Percentiles rank a stretch among this genome's conserved stretches.
Conservation (phyloP, 1,140 invertebrate species). For the Rhagoletis zephyria region DNA sequence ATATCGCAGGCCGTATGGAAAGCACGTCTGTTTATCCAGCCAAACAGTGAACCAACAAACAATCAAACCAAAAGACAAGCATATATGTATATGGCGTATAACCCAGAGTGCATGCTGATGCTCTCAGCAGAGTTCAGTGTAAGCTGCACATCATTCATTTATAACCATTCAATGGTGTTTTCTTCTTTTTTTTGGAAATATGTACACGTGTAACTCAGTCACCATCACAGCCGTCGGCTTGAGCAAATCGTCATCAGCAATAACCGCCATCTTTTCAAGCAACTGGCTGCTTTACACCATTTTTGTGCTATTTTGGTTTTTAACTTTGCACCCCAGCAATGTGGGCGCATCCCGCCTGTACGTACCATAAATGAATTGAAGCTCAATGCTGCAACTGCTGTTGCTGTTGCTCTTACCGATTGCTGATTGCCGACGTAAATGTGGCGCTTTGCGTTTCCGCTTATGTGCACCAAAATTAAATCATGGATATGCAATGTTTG, state of each 20-base stretch:
- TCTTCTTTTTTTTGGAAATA: too few relatives aligned
- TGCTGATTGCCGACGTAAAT: constrained; percentile 19
- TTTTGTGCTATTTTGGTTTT: background rate
- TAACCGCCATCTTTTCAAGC: background rate
- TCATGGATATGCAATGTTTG: background rate
- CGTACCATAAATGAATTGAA: background rate
- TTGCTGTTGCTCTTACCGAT: background rate
- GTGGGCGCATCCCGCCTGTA: background rate
- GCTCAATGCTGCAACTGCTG: background rate
- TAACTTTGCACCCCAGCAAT: constrained; percentile 3
- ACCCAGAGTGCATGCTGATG: too few relatives aligned
- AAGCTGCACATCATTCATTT: too few relatives aligned
- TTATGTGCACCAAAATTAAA: constrained; percentile 39
- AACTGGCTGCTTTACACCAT: background rate
- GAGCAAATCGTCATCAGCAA: background rate
- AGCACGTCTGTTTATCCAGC: too few relatives aligned
- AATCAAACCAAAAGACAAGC: too few relatives aligned
- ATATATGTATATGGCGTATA: too few relatives aligned
- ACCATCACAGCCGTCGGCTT: background rate
- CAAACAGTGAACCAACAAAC: too few relatives aligned
- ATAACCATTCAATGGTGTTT: too few relatives aligned
- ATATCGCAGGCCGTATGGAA: too few relatives aligned
- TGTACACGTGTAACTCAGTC: background rate
- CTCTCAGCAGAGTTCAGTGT: too few relatives aligned
- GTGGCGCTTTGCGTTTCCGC: constrained; percentile 34